These are phyloP conservation scores for Melanchra persicariae DNA, from an alignment of 2,888 invertebrate genomes.

Conservation along the genomic window DNA sequence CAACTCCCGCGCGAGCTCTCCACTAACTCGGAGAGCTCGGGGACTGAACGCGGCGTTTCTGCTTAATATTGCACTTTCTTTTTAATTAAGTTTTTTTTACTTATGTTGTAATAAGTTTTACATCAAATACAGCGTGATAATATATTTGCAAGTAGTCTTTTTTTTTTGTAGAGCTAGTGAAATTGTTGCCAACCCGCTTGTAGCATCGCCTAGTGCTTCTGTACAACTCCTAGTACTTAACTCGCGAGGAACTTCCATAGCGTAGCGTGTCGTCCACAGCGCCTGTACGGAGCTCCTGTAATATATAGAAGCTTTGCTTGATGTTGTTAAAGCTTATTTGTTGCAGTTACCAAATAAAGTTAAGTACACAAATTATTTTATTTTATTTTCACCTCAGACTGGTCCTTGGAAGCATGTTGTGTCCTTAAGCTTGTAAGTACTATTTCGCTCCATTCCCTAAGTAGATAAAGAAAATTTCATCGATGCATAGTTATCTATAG, in stretches of 20 bases:
- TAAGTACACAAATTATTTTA: slow-evolving; percentile 79
- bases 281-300: slow-evolving; percentile 62
- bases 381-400: slow-evolving; percentile 72
- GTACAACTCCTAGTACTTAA: slow-evolving; percentile 65
- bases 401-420: slow-evolving; percentile 53
- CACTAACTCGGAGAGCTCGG: slow-evolving; percentile 30
- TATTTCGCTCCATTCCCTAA: slow-evolving; percentile 36
- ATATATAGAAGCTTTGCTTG: slow-evolving; percentile 75
- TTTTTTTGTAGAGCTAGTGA: slow-evolving; percentile 77
- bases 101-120: slow-evolving; percentile 85
- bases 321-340: slow-evolving; percentile 82
- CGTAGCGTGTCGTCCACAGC: slow-evolving; percentile 15
- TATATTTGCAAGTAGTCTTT: slow-evolving; percentile 80
- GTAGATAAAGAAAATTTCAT: slow-evolving; percentile 51
- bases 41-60: slow-evolving; percentile 38
- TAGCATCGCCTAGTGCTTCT: slow-evolving; percentile 85
- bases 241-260: slow-evolving; percentile 52
- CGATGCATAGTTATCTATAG: slow-evolving; percentile 61
- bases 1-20: slow-evolving; percentile 24
- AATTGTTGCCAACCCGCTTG: slow-evolving; percentile 80
- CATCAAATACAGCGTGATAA: slow-evolving; percentile 87
- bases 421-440: slow-evolving; percentile 34
- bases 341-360: slow-evolving; percentile 89
- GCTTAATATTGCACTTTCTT: slow-evolving; percentile 83
- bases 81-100: slow-evolving; percentile 79